Conservation (phyloP, 2,113 vertebrate species). For the Apodemus sylvaticus region DNA sequence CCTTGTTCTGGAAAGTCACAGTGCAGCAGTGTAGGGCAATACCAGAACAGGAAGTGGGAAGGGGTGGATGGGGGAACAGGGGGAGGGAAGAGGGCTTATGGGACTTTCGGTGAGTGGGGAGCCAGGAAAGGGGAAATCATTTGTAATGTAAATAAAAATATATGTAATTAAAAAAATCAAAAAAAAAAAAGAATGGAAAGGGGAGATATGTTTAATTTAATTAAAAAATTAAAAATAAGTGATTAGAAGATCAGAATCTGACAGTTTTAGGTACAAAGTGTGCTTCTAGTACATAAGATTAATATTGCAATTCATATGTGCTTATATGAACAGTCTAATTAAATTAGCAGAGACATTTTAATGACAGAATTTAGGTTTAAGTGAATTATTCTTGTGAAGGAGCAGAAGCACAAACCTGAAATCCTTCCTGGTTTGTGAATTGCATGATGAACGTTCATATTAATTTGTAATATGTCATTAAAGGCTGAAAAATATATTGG, state of each 20-base stretch:
- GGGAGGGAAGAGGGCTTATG: no score
- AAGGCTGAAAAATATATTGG: neutral
- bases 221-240: neutral
- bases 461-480: neutral
- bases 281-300: neutral
- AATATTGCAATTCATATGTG: neutral
- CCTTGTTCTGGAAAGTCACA: no score
- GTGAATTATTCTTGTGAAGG: neutral
- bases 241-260: neutral
- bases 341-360: neutral
- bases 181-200: neutral
- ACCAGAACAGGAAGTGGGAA: no score
- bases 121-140: no score
- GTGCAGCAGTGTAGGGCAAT: no score
- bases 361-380: neutral
- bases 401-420: neutral
- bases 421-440: neutral
- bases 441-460: neutral
- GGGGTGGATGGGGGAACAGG: no score
- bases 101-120: no score
- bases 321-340: neutral
- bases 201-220: neutral
- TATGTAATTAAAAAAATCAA: no score
- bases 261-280: neutral
- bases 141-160: no score